Percentiles rank a stretch among this genome's conserved stretches.
Evolutionary conservation across 2,113 vertebrate species (phyloP).

Genomic region (Rhabdornis inornatus): DNA sequence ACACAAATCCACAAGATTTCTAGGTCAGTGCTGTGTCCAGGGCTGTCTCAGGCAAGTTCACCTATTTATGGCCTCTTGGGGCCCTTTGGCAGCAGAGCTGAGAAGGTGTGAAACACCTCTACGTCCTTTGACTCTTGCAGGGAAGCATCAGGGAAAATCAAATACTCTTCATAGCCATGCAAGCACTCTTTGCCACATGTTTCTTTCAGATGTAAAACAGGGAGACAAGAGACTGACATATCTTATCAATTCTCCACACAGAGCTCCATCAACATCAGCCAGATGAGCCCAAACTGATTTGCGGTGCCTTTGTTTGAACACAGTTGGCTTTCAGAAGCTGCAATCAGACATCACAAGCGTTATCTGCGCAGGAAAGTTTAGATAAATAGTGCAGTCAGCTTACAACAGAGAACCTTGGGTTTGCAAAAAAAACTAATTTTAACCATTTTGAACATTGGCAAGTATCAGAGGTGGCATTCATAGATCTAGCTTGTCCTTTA

Average conservation of each 20-base stretch:
- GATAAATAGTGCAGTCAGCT: neutral
- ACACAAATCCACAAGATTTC: neutral
- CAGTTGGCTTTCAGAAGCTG: neutral
- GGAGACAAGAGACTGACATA: neutral
- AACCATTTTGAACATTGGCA: neutral
- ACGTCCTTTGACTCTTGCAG: neutral
- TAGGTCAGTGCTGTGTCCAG: neutral
- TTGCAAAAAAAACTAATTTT: neutral
- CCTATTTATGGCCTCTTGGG: neutral
- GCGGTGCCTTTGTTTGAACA: neutral
- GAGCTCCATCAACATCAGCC: neutral
- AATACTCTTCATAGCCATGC: neutral
- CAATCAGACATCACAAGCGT: neutral
- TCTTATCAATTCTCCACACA: conserved; percentile 32
- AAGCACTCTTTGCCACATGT: neutral
- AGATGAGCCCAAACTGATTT: neutral
- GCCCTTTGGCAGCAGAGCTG: neutral
- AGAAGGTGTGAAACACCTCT: neutral
- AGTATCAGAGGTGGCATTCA: neutral
- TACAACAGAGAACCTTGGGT: neutral
- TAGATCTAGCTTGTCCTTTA: neutral
- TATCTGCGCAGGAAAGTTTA: neutral
- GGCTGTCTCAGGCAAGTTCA: neutral
- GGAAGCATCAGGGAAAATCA: neutral
- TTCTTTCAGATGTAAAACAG: neutral